These are phyloP conservation scores for Leuciscus idus DNA, from an alignment of 2,113 vertebrate genomes.

Conservation along the genomic window DNA sequence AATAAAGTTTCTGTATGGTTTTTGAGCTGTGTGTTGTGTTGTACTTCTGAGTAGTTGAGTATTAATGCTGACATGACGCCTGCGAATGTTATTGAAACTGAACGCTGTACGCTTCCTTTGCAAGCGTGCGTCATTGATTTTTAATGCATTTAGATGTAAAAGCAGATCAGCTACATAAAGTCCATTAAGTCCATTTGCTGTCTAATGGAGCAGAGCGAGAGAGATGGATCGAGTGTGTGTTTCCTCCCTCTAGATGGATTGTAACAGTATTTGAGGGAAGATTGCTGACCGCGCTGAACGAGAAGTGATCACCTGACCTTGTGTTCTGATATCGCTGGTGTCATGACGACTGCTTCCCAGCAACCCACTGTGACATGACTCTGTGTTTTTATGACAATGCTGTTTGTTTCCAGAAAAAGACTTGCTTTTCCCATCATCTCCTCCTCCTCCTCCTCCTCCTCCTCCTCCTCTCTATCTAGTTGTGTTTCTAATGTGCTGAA, in stretches of 20 bases:
- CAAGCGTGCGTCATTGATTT: background rate
- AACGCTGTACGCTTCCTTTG: background rate
- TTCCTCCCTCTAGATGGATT: background rate
- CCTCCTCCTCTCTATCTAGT: background rate
- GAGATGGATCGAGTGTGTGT: background rate
- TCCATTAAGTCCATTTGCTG: conserved; percentile 30
- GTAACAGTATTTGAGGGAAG: conserved; percentile 6
- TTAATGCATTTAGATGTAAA: conserved; percentile 16
- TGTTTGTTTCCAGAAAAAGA: conserved; percentile 5
- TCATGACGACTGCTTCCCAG: conserved; percentile 28
- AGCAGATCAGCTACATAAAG: conserved; percentile 25
- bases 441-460: conserved; percentile 19
- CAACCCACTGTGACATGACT: background rate
- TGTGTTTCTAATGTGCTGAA: too few relatives aligned
- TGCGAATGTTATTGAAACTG: background rate
- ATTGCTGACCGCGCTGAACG: background rate
- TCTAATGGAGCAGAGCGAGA: conserved; percentile 12
- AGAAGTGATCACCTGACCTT: conserved; percentile 25
- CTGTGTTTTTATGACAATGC: background rate
- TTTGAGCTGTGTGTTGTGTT: too few relatives aligned
- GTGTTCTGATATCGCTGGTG: background rate
- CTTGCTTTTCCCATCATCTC: background rate
- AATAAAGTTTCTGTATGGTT: background rate
- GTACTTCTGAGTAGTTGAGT: background rate
- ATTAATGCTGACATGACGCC: background rate